phyloP scores from a whole-genome alignment of 2,888 invertebrate genomes.

The Cryptus viduatorius region DNA sequence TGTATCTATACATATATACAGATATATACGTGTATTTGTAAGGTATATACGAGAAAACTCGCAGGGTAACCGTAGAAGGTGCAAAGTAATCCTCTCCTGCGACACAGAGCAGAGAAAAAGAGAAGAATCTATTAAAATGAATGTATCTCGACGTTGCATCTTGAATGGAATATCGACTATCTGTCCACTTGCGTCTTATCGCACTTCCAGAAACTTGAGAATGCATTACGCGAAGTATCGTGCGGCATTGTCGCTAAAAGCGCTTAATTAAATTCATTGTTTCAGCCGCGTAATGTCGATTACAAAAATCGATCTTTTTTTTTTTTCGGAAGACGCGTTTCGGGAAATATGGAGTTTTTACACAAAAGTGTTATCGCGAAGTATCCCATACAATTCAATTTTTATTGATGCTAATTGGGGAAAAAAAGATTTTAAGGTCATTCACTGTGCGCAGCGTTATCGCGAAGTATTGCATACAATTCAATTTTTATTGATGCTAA shows the following conservation, averaged over 20 bases:
- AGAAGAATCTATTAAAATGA: constrained; percentile 38
- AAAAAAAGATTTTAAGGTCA: too few relatives aligned
- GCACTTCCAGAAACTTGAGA: background rate
- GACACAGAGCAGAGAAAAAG: background rate
- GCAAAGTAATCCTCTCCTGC: constrained; percentile 32
- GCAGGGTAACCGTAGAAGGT: constrained; percentile 16
- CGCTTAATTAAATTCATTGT: constrained; percentile 25
- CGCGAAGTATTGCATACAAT: too few relatives aligned
- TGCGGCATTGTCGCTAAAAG: background rate
- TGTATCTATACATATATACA: constrained; percentile 7
- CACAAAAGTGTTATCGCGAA: too few relatives aligned
- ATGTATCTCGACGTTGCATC: constrained; percentile 37
- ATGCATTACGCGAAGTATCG: background rate
- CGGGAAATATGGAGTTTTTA: too few relatives aligned
- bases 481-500: too few relatives aligned
- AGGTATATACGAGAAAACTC: too few relatives aligned
- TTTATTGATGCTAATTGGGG: too few relatives aligned
- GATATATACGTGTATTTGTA: background rate
- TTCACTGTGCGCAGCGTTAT: too few relatives aligned
- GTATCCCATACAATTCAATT: too few relatives aligned
- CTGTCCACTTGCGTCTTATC: constrained; percentile 21
- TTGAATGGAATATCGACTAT: constrained; percentile 41
- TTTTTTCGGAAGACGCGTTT: too few relatives aligned
- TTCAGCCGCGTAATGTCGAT: background rate
- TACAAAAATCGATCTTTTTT: too few relatives aligned